Evolutionary conservation across 2,888 invertebrate species (phyloP).

Genomic region (Ichneumoninae sp.): DNA sequence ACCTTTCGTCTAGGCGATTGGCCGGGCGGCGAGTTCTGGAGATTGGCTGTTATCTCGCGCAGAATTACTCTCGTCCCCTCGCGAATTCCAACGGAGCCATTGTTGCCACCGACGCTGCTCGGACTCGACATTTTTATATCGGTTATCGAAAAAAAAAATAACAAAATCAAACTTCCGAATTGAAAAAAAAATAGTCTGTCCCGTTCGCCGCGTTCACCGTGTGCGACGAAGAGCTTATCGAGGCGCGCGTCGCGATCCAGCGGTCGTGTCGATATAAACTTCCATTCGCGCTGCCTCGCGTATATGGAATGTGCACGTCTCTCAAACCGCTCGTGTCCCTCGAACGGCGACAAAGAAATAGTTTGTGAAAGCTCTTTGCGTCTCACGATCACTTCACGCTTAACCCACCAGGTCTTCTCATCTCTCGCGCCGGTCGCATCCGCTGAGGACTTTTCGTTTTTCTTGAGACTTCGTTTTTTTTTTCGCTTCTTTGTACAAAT

Average conservation of each 20-base stretch:
- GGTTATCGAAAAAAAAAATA: background rate
- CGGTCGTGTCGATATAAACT: conserved; percentile 11
- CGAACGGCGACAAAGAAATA: conserved; percentile 28
- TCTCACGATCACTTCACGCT: conserved; percentile 8
- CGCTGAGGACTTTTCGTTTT: background rate
- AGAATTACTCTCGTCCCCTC: conserved; percentile 78
- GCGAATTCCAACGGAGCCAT: conserved; percentile 68
- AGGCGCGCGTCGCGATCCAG: conserved; percentile 1
- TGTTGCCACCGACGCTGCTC: conserved; percentile 65
- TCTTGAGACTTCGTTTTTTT: background rate
- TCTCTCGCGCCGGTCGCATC: conserved; percentile 12
- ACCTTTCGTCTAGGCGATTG: conserved; percentile 74
- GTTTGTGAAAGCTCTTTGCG: background rate
- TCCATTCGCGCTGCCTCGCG: conserved; percentile 19
- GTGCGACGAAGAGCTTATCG: background rate
- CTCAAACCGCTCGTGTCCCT: conserved; percentile 3
- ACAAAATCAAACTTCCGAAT: no score
- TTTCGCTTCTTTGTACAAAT: background rate
- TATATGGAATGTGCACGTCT: conserved; percentile 11
- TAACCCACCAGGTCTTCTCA: conserved; percentile 5
- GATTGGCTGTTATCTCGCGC: conserved; percentile 78
- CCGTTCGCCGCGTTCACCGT: background rate
- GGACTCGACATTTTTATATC: conserved; percentile 75
- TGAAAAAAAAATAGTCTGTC: background rate
- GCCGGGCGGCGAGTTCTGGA: conserved; percentile 77